A percentile compares a stretch with the other conserved stretches of the same genome.
These are phyloP conservation scores for Leptoclinus maculatus DNA, from an alignment of 2,797 vertebrate species.

Conservation along the genomic window DNA sequence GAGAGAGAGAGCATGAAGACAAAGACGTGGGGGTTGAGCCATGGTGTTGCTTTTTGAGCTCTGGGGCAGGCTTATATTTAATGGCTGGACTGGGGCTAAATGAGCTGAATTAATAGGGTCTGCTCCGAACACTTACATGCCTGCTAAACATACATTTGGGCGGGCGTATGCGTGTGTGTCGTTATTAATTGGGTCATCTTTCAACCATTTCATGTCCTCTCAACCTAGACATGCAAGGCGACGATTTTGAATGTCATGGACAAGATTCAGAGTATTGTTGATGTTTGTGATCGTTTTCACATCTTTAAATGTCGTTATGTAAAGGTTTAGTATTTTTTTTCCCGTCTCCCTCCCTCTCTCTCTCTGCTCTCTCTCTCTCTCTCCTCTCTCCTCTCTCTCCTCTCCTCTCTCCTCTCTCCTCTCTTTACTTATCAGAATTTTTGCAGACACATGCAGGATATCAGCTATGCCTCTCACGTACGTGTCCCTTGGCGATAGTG, in stretches of 20 bases:
- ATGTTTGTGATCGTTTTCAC: not conserved
- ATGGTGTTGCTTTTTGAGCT: conserved; percentile 62
- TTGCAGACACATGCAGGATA: conserved; percentile 76
- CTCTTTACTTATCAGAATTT: conserved; percentile 62
- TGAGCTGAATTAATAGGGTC: conserved; percentile 85
- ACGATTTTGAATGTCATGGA: conserved; percentile 17
- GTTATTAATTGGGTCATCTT: conserved; percentile 79
- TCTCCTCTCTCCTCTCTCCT: conserved; percentile 8
- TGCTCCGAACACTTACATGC: conserved; percentile 80
- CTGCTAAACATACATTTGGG: conserved; percentile 76
- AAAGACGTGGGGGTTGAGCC: conserved; percentile 64
- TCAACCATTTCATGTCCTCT: conserved; percentile 70
- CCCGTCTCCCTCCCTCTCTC: not conserved
- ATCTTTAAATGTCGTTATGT: not conserved
- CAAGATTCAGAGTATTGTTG: not conserved
- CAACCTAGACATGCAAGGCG: conserved; percentile 54
- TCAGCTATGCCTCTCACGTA: conserved; percentile 60
- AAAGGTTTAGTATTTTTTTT: conserved; percentile 23
- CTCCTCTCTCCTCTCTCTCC: no score
- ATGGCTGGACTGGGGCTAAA: conserved; percentile 83
- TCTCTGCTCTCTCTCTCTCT: no score
- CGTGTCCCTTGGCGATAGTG: conserved; percentile 54
- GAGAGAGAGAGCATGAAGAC: conserved; percentile 30
- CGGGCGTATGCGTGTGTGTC: conserved; percentile 36
- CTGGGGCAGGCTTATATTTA: conserved; percentile 80